Evolutionary conservation across 2,797 vertebrate species (phyloP).

Genomic region (Thalassophryne amazonica): DNA sequence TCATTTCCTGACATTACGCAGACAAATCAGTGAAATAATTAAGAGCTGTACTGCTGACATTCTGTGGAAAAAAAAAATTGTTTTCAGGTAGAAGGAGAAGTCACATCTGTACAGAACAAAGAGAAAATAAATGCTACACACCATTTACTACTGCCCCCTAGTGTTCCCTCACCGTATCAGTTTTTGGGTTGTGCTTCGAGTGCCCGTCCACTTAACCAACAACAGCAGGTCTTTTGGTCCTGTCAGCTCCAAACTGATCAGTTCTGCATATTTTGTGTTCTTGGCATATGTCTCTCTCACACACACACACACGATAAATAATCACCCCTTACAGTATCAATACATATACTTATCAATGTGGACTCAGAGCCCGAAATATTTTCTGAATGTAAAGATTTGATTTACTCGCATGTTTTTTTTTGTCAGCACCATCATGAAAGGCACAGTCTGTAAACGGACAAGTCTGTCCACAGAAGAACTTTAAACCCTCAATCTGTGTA

Average conservation of each 20-base stretch:
- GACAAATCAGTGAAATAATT: too few relatives aligned
- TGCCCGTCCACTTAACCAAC: constrained; percentile 36
- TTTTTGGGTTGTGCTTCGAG: constrained; percentile 73
- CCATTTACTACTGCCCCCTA: constrained; percentile 20
- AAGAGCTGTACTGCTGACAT: too few relatives aligned
- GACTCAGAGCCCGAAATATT: constrained; percentile 57
- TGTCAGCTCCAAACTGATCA: constrained; percentile 77
- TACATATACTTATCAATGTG: constrained; percentile 57
- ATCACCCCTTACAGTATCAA: constrained; percentile 66
- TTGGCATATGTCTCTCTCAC: constrained; percentile 76
- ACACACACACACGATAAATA: constrained; percentile 33
- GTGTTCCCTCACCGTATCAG: constrained; percentile 10
- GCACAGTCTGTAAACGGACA: constrained; percentile 87
- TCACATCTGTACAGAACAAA: background rate
- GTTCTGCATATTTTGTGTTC: constrained; percentile 79
- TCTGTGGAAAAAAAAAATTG: background rate
- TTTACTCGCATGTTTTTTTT: constrained; percentile 41
- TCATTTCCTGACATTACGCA: too few relatives aligned
- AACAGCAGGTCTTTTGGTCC: constrained; percentile 77
- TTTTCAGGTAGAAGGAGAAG: constrained; percentile 20
- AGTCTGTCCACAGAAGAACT: constrained; percentile 40
- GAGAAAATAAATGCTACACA: constrained; percentile 59
- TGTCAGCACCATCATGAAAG: constrained; percentile 95
- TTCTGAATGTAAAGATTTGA: constrained; percentile 76
- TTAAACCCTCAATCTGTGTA: constrained; percentile 43